A percentile compares a stretch with the other conserved stretches of the same genome.
Evolutionary conservation across 2,797 vertebrate species (phyloP).

Genomic region (Falco cherrug): DNA sequence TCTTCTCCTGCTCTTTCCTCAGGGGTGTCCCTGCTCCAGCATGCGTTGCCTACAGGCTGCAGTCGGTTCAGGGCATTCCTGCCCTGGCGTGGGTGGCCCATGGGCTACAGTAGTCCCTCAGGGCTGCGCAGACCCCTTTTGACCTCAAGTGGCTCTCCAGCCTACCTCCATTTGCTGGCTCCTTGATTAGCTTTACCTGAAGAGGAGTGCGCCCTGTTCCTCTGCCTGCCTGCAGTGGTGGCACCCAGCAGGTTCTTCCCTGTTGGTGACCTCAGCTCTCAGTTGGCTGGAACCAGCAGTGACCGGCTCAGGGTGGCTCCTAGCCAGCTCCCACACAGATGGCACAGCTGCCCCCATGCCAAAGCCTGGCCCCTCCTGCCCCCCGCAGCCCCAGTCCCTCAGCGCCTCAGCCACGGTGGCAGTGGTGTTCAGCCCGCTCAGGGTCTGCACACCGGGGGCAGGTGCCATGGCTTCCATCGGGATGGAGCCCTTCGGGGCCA

Average conservation of each 20-base stretch:
- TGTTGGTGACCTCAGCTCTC: background rate
- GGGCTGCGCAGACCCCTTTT: fast-evolving
- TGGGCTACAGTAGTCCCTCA: background rate
- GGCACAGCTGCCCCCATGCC: background rate
- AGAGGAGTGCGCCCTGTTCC: background rate
- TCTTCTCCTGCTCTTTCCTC: background rate
- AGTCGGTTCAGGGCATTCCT: background rate
- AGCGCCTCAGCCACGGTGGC: fast-evolving
- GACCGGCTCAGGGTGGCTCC: background rate
- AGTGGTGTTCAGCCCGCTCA: fast-evolving
- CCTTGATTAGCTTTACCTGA: background rate
- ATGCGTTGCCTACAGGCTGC: fast-evolving
- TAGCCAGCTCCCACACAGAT: fast-evolving
- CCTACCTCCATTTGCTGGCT: background rate
- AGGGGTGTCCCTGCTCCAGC: background rate
- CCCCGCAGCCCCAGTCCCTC: background rate
- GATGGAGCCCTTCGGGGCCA: background rate
- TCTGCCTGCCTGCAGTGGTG: background rate
- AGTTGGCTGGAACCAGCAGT: background rate
- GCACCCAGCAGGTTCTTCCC: background rate
- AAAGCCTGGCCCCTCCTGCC: background rate
- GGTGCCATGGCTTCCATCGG: background rate
- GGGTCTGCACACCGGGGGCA: background rate
- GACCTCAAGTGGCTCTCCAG: background rate
- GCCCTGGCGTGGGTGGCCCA: background rate